Evolutionary conservation across 2,113 vertebrate genomes (phyloP).

Genomic region (Amphilophus citrinellus): DNA sequence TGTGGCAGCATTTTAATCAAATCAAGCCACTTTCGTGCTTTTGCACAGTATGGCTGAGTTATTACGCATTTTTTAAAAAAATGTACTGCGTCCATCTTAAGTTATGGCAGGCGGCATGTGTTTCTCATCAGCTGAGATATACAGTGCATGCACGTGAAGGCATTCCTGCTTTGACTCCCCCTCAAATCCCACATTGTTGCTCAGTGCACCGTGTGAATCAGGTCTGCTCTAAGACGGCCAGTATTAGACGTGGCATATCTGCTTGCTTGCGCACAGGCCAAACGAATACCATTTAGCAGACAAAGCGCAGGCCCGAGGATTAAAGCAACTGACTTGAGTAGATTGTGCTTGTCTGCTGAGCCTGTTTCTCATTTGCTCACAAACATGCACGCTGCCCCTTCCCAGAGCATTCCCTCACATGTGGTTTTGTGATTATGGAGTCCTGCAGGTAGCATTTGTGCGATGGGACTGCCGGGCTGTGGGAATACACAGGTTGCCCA

Average conservation of each 20-base stretch:
- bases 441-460: constrained; percentile 33
- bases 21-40: constrained; percentile 17
- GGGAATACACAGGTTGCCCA: constrained; percentile 14
- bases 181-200: not conserved
- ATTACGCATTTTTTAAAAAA: not conserved
- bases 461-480: not conserved
- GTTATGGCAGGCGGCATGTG: constrained; percentile 57
- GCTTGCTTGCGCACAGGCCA: constrained; percentile 7
- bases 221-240: constrained; percentile 21
- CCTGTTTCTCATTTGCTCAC: constrained; percentile 53
- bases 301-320: constrained; percentile 22
- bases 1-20: constrained; percentile 30
- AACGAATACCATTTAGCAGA: constrained; percentile 34
- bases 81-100: not conserved
- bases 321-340: constrained; percentile 8
- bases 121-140: constrained; percentile 64
- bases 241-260: constrained; percentile 44
- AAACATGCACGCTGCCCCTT: not conserved
- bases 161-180: constrained; percentile 38
- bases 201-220: constrained; percentile 11
- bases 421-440: constrained; percentile 53
- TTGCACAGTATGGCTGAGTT: not conserved
- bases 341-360: constrained; percentile 32
- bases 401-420: constrained; percentile 26
- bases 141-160: constrained; percentile 27